A percentile compares a stretch with the other conserved stretches of the same genome.
These are phyloP conservation scores for Eubucco bourcierii DNA, from an alignment of 2,113 vertebrate species.

Conservation along the genomic window DNA sequence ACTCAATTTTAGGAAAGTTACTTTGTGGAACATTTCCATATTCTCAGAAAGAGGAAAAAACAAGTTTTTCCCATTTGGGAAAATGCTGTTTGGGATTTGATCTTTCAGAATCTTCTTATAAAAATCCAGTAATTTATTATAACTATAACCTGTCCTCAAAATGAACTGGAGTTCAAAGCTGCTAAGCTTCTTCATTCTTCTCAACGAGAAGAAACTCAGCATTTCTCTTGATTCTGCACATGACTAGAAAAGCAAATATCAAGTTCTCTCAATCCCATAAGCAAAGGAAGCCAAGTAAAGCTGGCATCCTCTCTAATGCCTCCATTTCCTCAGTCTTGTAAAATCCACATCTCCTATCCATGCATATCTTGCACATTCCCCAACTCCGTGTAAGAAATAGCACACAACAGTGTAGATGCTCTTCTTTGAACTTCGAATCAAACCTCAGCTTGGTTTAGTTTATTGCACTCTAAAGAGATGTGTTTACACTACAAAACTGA, in stretches of 20 bases:
- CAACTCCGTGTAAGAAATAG: not conserved
- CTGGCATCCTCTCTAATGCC: not conserved
- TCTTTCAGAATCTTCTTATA: slow-evolving; percentile 5
- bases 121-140: not conserved
- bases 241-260: not conserved
- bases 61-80: not conserved
- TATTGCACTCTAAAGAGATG: not conserved
- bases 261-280: not conserved
- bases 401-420: not conserved
- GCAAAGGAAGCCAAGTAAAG: not conserved
- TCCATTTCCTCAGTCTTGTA: not conserved
- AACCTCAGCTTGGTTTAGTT: not conserved
- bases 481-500: not conserved
- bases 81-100: not conserved
- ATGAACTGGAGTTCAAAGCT: slow-evolving; percentile 16
- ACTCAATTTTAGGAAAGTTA: not conserved
- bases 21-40: not conserved
- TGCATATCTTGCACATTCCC: not conserved
- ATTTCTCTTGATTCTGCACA: not conserved
- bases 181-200: not conserved
- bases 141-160: not conserved
- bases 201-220: not conserved
- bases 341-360: not conserved
- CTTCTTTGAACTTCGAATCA: not conserved
- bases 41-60: not conserved